Base-by-base conservation (phyloP, 2,113 vertebrate species). In the Lampris incognitus region DNA sequence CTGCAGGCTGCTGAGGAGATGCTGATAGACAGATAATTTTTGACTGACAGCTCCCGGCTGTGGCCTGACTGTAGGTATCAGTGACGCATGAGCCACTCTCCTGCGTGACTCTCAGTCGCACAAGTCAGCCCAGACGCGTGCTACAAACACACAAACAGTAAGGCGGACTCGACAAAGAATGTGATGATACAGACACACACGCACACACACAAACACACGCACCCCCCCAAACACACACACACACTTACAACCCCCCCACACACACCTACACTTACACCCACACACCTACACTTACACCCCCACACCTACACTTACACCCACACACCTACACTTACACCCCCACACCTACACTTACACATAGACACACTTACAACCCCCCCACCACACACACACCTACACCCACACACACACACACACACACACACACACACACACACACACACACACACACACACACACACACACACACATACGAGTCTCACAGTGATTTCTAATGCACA, bases 1-100 rank as follows among this genome's bases (percentile, higher is more conserved):
- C 89, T 90, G 81, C 84, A 79, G 91, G 90, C 88, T 90, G 78
- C 62, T 89, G 82, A 78, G 86, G 64, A 69, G 86, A 86, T 11
- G 52, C 79, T 88, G 84, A 88, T 88, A 66, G 87, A 89, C 79
- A 64, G 83, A 88, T 82, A 73, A 57, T 52, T 13, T 86, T 87
- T 92, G 90, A 92, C 78, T 91, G 90, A 91, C 90, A 89, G 88
- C 77, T 80, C 10, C 82, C 69, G 75, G 73, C 86, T 90, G 85
- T 79, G 74, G 69, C 75, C 79, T 83, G 81, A 82, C 83, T 86
- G 72, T 79, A 65, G 78, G 82, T 81, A 77, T 90, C 80, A 81
- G 63, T 76, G 79, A 84, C 81, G 89, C 79, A 82, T 59, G 61
- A 64, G 61, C 79, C 63, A 69, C 81, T 83, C 76, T 70, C 80